A percentile compares a stretch with the other conserved stretches of the same genome.
phyloP scores from a whole-genome alignment of 2,888 invertebrate species.

The Troides aeacus region DNA sequence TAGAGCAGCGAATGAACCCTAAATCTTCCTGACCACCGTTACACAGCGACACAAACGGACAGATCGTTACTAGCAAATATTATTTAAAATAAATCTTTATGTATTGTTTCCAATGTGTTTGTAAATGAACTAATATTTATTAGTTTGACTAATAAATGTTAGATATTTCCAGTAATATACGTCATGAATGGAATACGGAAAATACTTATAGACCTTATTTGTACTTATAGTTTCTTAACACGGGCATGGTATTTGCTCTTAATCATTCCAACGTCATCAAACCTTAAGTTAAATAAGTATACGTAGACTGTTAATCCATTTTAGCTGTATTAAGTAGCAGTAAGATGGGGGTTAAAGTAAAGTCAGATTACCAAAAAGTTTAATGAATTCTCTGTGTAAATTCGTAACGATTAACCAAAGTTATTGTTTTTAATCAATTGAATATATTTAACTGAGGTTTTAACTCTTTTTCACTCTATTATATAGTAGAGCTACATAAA shows the following conservation, averaged over 20 bases:
- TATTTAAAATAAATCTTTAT: not conserved
- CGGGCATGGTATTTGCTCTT: not conserved
- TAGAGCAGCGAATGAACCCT: conserved; percentile 40
- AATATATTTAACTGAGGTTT: too few species aligned
- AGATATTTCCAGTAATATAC: conserved; percentile 1
- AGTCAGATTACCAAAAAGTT: not conserved
- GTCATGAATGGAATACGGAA: conserved; percentile 13
- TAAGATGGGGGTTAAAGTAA: not conserved
- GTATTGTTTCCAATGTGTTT: too few species aligned
- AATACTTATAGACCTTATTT: conserved; percentile 5
- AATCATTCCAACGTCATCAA: conserved; percentile 9
- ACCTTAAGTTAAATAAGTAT: not conserved
- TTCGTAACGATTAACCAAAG: too few species aligned
- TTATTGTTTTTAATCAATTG: too few species aligned
- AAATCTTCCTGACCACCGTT: conserved; percentile 49
- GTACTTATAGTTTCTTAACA: conserved; percentile 8
- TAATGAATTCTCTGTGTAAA: too few species aligned
- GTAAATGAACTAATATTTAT: too few species aligned
- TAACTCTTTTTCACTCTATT: too few species aligned
- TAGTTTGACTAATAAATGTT: not conserved
- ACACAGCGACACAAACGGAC: conserved; percentile 41
- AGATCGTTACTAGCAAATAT: not conserved
- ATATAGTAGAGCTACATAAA: too few species aligned
- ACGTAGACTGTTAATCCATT: not conserved
- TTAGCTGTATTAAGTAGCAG: not conserved